A percentile compares a stretch with the other conserved stretches of the same genome.
Evolutionary conservation across 92 coral and sea anemone genomes (phyloP).

Genomic region (Diadumene lineata): DNA sequence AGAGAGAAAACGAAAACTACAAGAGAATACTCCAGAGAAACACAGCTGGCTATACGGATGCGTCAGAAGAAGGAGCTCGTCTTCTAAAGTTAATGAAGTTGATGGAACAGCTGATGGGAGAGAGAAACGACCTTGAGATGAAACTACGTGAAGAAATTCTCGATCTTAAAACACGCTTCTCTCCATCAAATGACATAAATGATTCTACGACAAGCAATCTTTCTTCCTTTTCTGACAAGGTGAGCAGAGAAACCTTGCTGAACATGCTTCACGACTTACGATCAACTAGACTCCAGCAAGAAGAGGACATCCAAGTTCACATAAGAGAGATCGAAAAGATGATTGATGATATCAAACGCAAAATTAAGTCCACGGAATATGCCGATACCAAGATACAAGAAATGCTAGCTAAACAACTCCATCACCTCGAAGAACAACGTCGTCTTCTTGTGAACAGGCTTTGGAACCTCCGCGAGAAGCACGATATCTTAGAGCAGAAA

Average conservation of each 20-base stretch:
- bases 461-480: constrained; percentile 80
- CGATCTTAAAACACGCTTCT: constrained; percentile 70
- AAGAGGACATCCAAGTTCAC: constrained; percentile 74
- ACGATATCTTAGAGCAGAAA: constrained; percentile 64
- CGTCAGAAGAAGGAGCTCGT: constrained; percentile 50
- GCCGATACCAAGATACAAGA: constrained; percentile 70
- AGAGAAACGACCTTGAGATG: constrained; percentile 70
- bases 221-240: constrained; percentile 59
- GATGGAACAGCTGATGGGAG: constrained; percentile 85
- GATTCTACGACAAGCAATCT: constrained; percentile 46
- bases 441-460: constrained; percentile 67
- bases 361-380: constrained; percentile 73
- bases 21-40: constrained; percentile 41
- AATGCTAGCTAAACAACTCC: constrained; percentile 63
- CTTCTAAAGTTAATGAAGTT: constrained; percentile 71
- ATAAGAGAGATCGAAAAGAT: constrained; percentile 75
- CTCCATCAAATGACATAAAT: constrained; percentile 51
- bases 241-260: constrained; percentile 54
- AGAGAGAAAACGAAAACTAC: constrained; percentile 64
- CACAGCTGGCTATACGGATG: constrained; percentile 24
- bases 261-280: constrained; percentile 72
- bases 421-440: constrained; percentile 75
- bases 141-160: constrained; percentile 80
- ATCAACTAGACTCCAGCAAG: constrained; percentile 67
- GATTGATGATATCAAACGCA: constrained; percentile 74